phyloP scores from a whole-genome alignment of 2,888 invertebrate genomes.

The Brachyptera putata region DNA sequence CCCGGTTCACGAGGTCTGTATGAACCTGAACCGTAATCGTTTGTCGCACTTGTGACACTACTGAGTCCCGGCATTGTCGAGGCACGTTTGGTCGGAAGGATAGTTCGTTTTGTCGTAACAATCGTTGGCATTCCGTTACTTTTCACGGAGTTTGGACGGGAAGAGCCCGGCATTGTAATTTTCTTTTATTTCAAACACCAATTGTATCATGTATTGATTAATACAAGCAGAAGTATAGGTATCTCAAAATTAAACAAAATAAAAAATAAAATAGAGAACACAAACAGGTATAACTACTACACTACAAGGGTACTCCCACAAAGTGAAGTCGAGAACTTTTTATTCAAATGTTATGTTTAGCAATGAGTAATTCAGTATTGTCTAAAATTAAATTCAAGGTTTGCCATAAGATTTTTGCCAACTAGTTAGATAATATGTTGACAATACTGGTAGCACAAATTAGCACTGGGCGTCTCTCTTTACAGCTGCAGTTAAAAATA shows the following conservation, averaged over 20 bases:
- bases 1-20: not conserved
- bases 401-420: not conserved
- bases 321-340: no score
- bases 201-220: no score
- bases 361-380: not conserved
- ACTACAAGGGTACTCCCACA: not conserved
- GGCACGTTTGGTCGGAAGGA: not conserved
- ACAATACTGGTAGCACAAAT: not conserved
- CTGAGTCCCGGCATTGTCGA: not conserved
- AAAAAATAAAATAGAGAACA: not conserved
- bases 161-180: not conserved
- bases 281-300: not conserved
- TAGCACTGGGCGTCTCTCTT: not conserved
- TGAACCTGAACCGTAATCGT: not conserved
- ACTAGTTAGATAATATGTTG: not conserved
- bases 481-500: no score
- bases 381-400: conserved; percentile 7
- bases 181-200: no score
- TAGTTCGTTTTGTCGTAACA: not conserved
- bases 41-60: not conserved
- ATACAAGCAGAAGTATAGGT: no score
- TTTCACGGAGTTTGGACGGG: not conserved
- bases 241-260: no score
- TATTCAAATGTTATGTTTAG: no score
- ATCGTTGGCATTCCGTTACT: not conserved